A percentile compares a stretch with the other conserved stretches of the same genome.
These are phyloP conservation scores for Agrochola circellaris DNA, from an alignment of 2,888 invertebrate genomes.

Conservation along the genomic window DNA sequence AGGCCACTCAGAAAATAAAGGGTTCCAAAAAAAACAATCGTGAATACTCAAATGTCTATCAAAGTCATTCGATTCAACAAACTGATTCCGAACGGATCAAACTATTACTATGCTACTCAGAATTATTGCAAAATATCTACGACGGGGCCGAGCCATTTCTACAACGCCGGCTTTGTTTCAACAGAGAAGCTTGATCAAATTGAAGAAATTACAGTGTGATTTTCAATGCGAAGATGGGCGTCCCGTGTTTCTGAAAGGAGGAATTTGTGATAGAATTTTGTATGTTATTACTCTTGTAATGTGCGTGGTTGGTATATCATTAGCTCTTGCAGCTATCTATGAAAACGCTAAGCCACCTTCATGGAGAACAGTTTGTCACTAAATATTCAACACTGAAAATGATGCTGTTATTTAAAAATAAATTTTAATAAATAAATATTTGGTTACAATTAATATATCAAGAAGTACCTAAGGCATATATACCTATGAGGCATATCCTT, in stretches of 20 bases:
- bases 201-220: conserved; percentile 73
- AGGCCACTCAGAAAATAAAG: conserved; percentile 13
- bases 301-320: conserved; percentile 9
- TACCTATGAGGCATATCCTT: too few relatives aligned
- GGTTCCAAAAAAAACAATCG: conserved; percentile 2
- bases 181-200: conserved; percentile 38
- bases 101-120: conserved; percentile 36
- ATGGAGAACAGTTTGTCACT: conserved; percentile 65
- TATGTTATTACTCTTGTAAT: conserved; percentile 64
- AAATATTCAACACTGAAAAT: conserved; percentile 13
- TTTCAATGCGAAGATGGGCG: conserved; percentile 74
- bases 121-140: conserved; percentile 32
- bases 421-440: background rate
- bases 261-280: conserved; percentile 69
- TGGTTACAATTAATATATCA: conserved; percentile 18
- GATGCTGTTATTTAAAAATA: background rate
- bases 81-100: conserved; percentile 39
- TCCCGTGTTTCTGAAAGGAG: conserved; percentile 71
- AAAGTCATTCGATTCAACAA: conserved; percentile 43
- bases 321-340: conserved; percentile 58
- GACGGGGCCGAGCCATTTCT: conserved; percentile 58
- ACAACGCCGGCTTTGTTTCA: conserved; percentile 49
- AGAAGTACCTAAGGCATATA: too few relatives aligned
- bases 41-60: conserved; percentile 1
- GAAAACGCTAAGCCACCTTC: conserved; percentile 73